Evolutionary conservation across 2,797 vertebrate species (phyloP).

Genomic region (Alectoris magna): DNA sequence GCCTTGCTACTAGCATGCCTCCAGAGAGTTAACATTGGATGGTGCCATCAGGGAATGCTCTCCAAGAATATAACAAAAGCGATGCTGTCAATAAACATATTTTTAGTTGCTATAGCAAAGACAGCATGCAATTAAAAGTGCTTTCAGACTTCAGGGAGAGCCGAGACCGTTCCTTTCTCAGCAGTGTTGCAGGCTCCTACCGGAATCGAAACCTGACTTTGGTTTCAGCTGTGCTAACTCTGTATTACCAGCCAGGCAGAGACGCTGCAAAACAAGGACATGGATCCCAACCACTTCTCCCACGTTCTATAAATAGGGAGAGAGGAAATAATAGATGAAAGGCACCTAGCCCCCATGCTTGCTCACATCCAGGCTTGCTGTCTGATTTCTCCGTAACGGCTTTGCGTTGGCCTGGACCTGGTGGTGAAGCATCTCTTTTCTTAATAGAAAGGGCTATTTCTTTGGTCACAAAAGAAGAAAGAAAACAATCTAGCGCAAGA

Average conservation of each 20-base stretch:
- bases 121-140: rapidly evolving
- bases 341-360: neutral
- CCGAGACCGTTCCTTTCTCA: neutral
- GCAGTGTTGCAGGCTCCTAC: too few species aligned
- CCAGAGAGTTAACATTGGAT: neutral
- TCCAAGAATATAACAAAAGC: neutral
- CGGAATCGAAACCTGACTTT: too few species aligned
- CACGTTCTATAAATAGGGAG: neutral
- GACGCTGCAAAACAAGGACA: neutral
- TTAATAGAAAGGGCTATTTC: rapidly evolving
- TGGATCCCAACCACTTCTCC: neutral
- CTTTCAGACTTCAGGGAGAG: neutral
- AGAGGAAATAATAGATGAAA: neutral
- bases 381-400: rapidly evolving
- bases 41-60: neutral
- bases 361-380: rapidly evolving
- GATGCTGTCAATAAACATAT: neutral
- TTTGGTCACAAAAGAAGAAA: neutral
- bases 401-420: rapidly evolving
- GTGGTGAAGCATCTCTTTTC: rapidly evolving
- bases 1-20: neutral
- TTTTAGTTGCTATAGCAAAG: neutral
- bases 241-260: neutral
- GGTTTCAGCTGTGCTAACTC: rapidly evolving
- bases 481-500: neutral